These are phyloP conservation scores for Platichthys stellatus DNA, from an alignment of 2,113 vertebrate species.

Conservation along the genomic window DNA sequence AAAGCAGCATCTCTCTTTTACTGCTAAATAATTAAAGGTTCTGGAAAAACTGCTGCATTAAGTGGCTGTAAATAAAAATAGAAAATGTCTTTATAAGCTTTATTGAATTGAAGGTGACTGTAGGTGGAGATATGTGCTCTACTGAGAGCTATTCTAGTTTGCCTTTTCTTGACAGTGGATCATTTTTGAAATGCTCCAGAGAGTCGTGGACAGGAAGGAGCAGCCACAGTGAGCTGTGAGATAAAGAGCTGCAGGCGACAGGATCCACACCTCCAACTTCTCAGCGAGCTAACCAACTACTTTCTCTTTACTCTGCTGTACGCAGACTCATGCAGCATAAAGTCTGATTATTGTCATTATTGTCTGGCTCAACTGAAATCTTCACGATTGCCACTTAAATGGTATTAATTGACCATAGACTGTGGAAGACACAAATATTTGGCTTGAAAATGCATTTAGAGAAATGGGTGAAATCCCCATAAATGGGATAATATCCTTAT, in stretches of 20 bases:
- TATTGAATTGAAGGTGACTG: too few relatives aligned
- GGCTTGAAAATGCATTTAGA: neutral
- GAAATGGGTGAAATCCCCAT: neutral
- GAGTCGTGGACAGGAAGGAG: neutral
- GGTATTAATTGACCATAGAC: too few relatives aligned
- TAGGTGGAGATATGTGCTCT: too few relatives aligned
- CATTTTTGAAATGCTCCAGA: neutral
- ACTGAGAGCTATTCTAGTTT: too few relatives aligned
- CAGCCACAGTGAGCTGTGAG: neutral
- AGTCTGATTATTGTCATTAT: neutral
- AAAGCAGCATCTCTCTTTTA: too few relatives aligned
- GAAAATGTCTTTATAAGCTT: too few relatives aligned
- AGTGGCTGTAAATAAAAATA: neutral
- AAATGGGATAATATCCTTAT: neutral
- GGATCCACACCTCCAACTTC: neutral
- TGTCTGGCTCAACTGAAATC: neutral
- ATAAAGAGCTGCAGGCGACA: neutral
- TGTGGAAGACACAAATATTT: too few relatives aligned
- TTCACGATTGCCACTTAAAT: too few relatives aligned
- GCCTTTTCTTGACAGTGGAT: too few relatives aligned
- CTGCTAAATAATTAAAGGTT: too few relatives aligned
- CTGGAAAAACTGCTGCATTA: too few relatives aligned
- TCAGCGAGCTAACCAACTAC: neutral
- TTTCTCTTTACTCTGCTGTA: neutral
- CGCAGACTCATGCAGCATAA: neutral